Evolutionary conservation across 2,113 vertebrate species (phyloP), one percentile per base, ranked within the genome.

Genomic region (Pycnonotus jocosus): DNA sequence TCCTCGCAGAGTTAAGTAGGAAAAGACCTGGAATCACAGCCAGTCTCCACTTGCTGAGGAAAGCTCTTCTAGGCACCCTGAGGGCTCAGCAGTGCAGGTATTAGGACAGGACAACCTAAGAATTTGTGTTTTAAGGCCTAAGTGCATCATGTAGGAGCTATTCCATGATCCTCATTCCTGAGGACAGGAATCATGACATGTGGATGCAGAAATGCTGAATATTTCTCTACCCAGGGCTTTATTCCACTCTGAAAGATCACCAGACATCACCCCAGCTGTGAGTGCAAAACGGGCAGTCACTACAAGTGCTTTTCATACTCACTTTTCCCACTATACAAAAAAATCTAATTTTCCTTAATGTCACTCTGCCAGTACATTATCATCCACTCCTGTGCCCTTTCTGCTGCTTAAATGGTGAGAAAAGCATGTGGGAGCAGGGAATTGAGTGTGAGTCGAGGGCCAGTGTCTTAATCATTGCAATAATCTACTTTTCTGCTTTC

Each of bases 331-430:
- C 58, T 66, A 3, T 9, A 65, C 18, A 57, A 38, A 57, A 38
- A 76, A 92, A 88, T 18, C 45, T 86, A 57, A 65, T 94, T 95
- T 92, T 79, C 78, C 57, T 56, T 92, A 61, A 65, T 73, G 74
- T 72, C 42, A 47, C 12, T 42, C 48, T 82, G 37, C 71, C 77
- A 65, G 82, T 88, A 80, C 17, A 64, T 80, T 92, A 65, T 72
- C 28, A 65, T 80, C 68, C 45, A 65, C 23, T 80, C 92, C 60
- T 77, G 18, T 80, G 68, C 25, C 47, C 50, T 61, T 92, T 0
- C 2, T 69, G 47, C 54, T 78, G 50, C 64, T 77, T 72, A 83
- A 88, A 65, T 38, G 37, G 48, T 65, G 42, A 88, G 54, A 86
- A 76, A 88, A 88, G 56, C 4, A 2, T 17, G 40, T 2, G 3